Evolutionary conservation across 2,888 invertebrate species (phyloP).

Genomic region (Anagyrus pseudococci): DNA sequence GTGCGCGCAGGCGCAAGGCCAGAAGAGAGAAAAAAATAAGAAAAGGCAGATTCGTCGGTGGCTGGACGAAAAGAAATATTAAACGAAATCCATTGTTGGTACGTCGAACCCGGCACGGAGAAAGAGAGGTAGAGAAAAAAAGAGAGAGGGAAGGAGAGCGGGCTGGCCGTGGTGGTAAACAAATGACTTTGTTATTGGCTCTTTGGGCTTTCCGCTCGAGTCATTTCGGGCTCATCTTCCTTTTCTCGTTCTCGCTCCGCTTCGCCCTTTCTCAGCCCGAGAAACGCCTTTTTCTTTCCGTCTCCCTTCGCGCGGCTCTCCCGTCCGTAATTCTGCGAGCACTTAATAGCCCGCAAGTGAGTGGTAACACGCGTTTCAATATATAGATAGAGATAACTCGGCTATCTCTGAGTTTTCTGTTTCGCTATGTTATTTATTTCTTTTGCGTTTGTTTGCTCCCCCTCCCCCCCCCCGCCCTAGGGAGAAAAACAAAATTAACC

Average conservation of each 20-base stretch:
- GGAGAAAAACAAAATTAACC: too few relatives aligned
- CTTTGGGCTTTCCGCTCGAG: conserved; percentile 16
- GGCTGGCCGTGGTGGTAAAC: conserved; percentile 21
- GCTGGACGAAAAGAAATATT: conserved; percentile 10
- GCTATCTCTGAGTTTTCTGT: neutral
- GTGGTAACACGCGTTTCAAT: conserved; percentile 21
- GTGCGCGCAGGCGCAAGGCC: neutral
- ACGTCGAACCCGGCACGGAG: too few relatives aligned
- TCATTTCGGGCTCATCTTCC: conserved; percentile 22
- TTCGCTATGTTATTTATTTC: conserved; percentile 6
- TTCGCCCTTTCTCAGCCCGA: too few relatives aligned
- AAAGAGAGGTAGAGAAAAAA: too few relatives aligned
- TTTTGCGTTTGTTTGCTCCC: neutral
- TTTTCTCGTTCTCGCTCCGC: conserved; percentile 2
- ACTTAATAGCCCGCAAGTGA: conserved; percentile 16
- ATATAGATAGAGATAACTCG: conserved; percentile 17
- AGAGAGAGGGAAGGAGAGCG: neutral
- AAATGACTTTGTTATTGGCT: conserved; percentile 36
- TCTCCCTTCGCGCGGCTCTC: neutral
- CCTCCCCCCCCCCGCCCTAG: neutral
- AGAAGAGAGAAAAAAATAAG: neutral
- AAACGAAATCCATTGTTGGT: too few relatives aligned
- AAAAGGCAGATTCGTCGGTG: neutral
- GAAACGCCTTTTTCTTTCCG: neutral
- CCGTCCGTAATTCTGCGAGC: neutral